Conservation (phyloP, 37 sponge, comb jelly and placozoan genomes). For the Agelas oroides region DNA sequence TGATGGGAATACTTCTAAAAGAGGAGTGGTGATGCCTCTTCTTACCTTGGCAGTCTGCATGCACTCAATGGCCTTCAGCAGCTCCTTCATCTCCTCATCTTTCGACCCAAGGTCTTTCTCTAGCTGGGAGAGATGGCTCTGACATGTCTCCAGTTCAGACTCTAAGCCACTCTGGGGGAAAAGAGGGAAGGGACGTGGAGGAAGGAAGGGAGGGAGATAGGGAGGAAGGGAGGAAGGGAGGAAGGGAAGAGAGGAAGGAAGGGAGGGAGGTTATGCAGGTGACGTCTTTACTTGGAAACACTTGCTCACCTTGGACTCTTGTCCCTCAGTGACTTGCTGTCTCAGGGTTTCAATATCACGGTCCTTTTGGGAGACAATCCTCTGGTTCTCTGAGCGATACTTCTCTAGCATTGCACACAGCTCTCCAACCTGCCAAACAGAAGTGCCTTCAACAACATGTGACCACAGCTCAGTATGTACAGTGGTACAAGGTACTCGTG, state of each 20-base stretch:
- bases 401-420: conserved; percentile 46
- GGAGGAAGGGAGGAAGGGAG: neutral
- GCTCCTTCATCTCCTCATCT: conserved; percentile 33
- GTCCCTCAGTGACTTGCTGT: conserved; percentile 16
- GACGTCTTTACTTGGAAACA: no score
- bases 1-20: no score
- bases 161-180: conserved; percentile 4
- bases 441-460: neutral
- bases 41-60: neutral
- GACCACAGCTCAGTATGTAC: no score
- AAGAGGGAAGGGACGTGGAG: no score
- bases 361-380: conserved; percentile 43
- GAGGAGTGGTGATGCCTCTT: no score
- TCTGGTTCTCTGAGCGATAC: conserved; percentile 55
- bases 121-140: neutral
- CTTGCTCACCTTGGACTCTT: conserved; percentile 13
- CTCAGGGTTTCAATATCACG: conserved; percentile 36
- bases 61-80: conserved; percentile 30
- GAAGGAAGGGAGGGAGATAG: neutral
- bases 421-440: conserved; percentile 27
- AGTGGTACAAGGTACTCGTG: no score
- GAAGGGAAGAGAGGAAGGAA: no score
- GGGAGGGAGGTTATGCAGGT: neutral
- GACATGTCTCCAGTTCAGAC: neutral
- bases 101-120: conserved; percentile 14